Conservation (phyloP, 2,888 invertebrate species). For the Prionchulus punctatus region DNA sequence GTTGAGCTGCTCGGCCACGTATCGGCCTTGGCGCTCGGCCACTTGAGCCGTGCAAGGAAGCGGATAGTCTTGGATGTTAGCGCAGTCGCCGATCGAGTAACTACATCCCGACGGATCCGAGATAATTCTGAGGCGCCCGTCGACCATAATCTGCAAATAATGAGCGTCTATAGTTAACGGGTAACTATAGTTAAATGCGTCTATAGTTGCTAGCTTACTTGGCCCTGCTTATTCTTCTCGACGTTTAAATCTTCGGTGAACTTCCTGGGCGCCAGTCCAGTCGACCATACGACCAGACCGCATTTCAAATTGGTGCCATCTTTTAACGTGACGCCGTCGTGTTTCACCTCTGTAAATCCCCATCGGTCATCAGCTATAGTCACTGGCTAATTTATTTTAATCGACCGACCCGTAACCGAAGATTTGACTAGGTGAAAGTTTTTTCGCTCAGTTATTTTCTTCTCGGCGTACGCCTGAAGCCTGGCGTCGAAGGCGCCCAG, state of each 20-base stretch:
- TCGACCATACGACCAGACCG: conserved; percentile 37
- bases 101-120: conserved; percentile 24
- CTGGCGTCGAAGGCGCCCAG: conserved; percentile 33
- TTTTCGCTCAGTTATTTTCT: conserved; percentile 31
- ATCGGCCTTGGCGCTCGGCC: conserved; percentile 35
- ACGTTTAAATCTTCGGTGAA: conserved; percentile 25
- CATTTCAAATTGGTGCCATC: conserved; percentile 32
- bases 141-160: conserved; percentile 26
- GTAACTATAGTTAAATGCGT: not conserved
- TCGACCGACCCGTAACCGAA: conserved; percentile 30
- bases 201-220: conserved; percentile 25
- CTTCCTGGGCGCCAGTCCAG: conserved; percentile 33
- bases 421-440: conserved; percentile 31
- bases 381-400: too few species aligned
- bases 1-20: conserved; percentile 29
- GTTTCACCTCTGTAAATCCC: conserved; percentile 28
- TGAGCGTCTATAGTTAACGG: not conserved
- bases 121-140: conserved; percentile 26
- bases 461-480: conserved; percentile 34
- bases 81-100: conserved; percentile 37
- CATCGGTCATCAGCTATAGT: too few species aligned
- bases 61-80: conserved; percentile 28
- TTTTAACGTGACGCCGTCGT: conserved; percentile 26
- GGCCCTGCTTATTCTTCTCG: conserved; percentile 33
- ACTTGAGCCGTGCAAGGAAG: conserved; percentile 38